These are phyloP conservation scores for Drosophila sechellia DNA, from an alignment of 1,140 invertebrate species.

Conservation along the genomic window DNA sequence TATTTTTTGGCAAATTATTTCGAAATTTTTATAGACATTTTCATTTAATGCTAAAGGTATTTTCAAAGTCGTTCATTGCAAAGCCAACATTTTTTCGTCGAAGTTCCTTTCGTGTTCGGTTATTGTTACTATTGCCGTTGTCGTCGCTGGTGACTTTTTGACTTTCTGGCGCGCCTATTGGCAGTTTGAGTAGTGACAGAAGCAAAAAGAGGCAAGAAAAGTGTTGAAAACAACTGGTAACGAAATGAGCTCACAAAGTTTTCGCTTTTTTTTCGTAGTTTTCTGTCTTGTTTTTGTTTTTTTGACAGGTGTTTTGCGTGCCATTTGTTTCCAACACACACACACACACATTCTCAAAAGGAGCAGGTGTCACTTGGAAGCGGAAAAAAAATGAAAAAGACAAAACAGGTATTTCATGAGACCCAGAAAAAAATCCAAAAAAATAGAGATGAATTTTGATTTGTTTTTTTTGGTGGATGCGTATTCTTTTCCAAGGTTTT, in stretches of 20 bases:
- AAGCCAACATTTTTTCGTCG: not conserved
- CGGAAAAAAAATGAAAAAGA: not conserved
- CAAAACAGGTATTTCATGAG: slow-evolving; percentile 12
- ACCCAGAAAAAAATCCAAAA: not conserved
- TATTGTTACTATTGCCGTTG: slow-evolving; percentile 14
- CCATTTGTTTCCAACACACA: slow-evolving; percentile 47
- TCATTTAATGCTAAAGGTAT: not conserved
- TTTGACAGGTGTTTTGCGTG: slow-evolving; percentile 59
- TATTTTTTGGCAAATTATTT: no score
- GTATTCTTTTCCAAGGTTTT: not conserved
- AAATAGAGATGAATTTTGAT: slow-evolving; percentile 6
- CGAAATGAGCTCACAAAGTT: slow-evolving; percentile 50
- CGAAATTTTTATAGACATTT: not conserved
- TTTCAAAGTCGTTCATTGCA: not conserved
- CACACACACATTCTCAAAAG: not conserved
- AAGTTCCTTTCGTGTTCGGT: slow-evolving; percentile 11
- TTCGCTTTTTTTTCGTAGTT: slow-evolving; percentile 25
- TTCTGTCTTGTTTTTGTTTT: slow-evolving; percentile 19
- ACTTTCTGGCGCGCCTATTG: slow-evolving; percentile 50
- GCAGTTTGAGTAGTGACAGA: slow-evolving; percentile 48
- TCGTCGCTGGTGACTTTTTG: slow-evolving; percentile 22
- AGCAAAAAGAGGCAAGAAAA: not conserved
- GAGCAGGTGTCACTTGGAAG: slow-evolving; percentile 23
- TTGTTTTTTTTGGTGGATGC: not conserved
- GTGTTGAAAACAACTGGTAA: slow-evolving; percentile 4